Percentiles rank a stretch among this genome's conserved stretches.
Evolutionary conservation across 2,888 invertebrate genomes (phyloP).

Genomic region (Andrena chrysosceles): DNA sequence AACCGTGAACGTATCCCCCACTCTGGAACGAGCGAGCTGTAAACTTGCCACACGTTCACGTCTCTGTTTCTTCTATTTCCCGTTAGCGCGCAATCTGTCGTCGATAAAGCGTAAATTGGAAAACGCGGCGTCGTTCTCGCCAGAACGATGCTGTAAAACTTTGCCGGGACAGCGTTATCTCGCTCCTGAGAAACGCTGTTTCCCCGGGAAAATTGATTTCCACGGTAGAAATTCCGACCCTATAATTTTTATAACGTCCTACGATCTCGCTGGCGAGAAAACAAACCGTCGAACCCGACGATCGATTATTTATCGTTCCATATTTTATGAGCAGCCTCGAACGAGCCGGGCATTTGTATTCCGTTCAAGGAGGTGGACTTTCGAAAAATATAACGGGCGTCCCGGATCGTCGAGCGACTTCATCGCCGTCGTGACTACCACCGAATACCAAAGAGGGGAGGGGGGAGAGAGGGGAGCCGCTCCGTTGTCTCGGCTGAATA

Average conservation of each 20-base stretch:
- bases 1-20: slow-evolving; percentile 30
- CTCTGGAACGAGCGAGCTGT: slow-evolving; percentile 32
- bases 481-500: slow-evolving; percentile 62
- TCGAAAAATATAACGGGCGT: slow-evolving; percentile 58
- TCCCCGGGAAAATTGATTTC: slow-evolving; percentile 14
- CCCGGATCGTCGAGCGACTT: slow-evolving; percentile 42
- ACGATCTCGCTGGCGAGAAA: not conserved
- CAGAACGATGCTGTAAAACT: not conserved
- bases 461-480: not conserved
- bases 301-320: slow-evolving; percentile 31
- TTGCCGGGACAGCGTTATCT: not conserved
- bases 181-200: not conserved
- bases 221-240: not conserved
- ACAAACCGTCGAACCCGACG: not conserved
- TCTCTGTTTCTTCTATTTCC: slow-evolving; percentile 45
- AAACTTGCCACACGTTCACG: slow-evolving; percentile 40
- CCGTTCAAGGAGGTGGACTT: slow-evolving; percentile 26
- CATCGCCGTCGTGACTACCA: slow-evolving; percentile 40
- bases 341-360: slow-evolving; percentile 43
- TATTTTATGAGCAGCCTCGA: slow-evolving; percentile 4
- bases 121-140: slow-evolving; percentile 34
- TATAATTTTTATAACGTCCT: slow-evolving; percentile 4
- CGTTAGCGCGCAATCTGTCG: slow-evolving; percentile 39
- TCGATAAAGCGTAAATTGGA: slow-evolving; percentile 63
- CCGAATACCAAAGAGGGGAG: slow-evolving; percentile 64